phyloP scores from a whole-genome alignment of 2,797 vertebrate genomes.

The Paedocypris micromegethes region DNA sequence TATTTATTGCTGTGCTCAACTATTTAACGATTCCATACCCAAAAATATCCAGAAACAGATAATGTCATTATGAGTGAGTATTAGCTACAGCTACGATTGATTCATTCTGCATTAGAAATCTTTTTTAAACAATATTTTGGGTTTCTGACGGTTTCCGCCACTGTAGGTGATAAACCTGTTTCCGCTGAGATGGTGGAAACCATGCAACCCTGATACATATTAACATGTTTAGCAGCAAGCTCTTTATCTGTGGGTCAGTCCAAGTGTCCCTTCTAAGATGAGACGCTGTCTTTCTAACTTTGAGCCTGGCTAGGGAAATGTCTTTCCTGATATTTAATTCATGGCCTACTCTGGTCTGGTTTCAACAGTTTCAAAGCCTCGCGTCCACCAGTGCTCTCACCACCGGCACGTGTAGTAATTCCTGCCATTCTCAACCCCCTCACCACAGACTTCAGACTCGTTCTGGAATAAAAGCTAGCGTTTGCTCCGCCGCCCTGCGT shows the following conservation, averaged over 20 bases:
- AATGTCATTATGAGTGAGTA: too few species aligned
- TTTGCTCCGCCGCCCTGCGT: conserved; percentile 50
- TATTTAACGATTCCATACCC: too few species aligned
- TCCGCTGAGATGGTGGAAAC: too few species aligned
- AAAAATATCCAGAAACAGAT: too few species aligned
- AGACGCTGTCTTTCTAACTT: conserved; percentile 18
- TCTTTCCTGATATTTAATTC: conserved; percentile 77
- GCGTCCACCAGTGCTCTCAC: conserved; percentile 33
- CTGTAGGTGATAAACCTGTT: too few species aligned
- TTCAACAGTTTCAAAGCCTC: conserved; percentile 46
- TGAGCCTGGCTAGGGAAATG: conserved; percentile 22
- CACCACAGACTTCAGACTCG: conserved; percentile 52
- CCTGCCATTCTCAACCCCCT: conserved; percentile 34
- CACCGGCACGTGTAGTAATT: conserved; percentile 34
- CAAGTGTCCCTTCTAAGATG: background rate
- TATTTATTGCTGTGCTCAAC: too few species aligned
- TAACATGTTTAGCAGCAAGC: background rate
- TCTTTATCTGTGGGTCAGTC: background rate
- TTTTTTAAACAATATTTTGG: too few species aligned
- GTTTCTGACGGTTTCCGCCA: too few species aligned
- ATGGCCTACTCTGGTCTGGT: conserved; percentile 47
- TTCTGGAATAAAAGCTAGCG: conserved; percentile 51
- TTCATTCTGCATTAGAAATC: too few species aligned
- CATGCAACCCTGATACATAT: too few species aligned
- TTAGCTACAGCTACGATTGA: too few species aligned